Evolutionary conservation across 2,797 vertebrate species (phyloP).

Genomic region (Manis pentadactyla): DNA sequence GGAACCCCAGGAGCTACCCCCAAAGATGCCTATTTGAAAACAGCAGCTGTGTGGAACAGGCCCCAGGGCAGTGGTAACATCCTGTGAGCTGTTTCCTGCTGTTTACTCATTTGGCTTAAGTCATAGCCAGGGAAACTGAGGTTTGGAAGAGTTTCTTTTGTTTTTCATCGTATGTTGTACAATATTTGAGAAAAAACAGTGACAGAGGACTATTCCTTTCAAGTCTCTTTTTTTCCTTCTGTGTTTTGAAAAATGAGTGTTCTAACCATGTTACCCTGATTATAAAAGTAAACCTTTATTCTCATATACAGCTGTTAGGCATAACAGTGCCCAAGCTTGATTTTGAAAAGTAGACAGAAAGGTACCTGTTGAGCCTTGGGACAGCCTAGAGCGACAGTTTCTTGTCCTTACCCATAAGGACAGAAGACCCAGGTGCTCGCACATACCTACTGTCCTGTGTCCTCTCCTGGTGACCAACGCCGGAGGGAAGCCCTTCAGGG

Average conservation of each 20-base stretch:
- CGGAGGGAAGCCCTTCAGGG: too few relatives aligned
- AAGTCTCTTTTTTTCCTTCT: not conserved
- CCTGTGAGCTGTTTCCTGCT: not conserved
- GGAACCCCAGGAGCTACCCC: not conserved
- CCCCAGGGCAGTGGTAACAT: not conserved
- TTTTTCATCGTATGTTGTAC: not conserved
- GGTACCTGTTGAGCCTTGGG: not conserved
- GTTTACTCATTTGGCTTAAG: not conserved
- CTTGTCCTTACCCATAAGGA: not conserved
- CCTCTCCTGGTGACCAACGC: not conserved
- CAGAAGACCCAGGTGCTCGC: not conserved
- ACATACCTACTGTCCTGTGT: accelerated
- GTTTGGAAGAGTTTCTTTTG: not conserved
- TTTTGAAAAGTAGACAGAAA: not conserved
- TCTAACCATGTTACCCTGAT: not conserved
- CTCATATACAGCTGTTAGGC: not conserved
- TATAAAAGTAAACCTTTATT: not conserved
- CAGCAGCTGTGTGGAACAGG: not conserved
- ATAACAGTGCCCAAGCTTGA: not conserved
- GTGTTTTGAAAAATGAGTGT: not conserved
- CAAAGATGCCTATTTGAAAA: not conserved
- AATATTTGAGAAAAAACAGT: not conserved
- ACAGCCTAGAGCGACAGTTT: not conserved
- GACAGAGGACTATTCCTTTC: not conserved
- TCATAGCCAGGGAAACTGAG: not conserved